Percentiles rank a stretch among this genome's conserved stretches.
Conservation (phyloP, 2,888 invertebrate species). For the Tetragonisca angustula region DNA sequence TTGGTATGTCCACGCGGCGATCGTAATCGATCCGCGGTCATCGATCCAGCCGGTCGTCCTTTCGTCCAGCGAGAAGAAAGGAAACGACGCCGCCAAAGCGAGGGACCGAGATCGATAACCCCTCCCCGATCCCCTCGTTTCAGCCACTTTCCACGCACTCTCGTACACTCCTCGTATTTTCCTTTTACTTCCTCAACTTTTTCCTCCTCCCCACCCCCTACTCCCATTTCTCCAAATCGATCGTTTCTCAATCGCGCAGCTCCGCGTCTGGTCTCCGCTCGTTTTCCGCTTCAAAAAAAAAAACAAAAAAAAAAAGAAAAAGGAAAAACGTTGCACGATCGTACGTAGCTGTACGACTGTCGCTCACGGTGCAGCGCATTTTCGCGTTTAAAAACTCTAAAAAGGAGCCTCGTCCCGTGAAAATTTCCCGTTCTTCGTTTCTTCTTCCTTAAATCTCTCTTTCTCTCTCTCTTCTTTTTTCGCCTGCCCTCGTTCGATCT, state of each 20-base stretch:
- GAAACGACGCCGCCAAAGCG: constrained; percentile 43
- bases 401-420: constrained; percentile 48
- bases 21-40: constrained; percentile 48
- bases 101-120: constrained; percentile 24
- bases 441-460: not conserved
- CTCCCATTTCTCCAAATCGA: not conserved
- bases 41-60: constrained; percentile 39
- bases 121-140: constrained; percentile 15
- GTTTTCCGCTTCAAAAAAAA: not conserved
- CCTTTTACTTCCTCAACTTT: not conserved
- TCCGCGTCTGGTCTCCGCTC: not conserved
- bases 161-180: not conserved
- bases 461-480: too few species aligned
- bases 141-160: constrained; percentile 5
- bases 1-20: constrained; percentile 72
- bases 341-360: constrained; percentile 8
- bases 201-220: too few species aligned
- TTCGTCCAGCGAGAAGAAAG: constrained; percentile 19
- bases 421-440: constrained; percentile 7
- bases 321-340: not conserved
- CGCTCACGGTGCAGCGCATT: constrained; percentile 16
- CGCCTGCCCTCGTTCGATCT: not conserved
- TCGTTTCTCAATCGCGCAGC: not conserved
- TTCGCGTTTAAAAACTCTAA: constrained; percentile 47
- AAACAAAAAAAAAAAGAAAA: too few species aligned